Conservation (phyloP, 2,888 invertebrate species). For the Euclidia mi region DNA sequence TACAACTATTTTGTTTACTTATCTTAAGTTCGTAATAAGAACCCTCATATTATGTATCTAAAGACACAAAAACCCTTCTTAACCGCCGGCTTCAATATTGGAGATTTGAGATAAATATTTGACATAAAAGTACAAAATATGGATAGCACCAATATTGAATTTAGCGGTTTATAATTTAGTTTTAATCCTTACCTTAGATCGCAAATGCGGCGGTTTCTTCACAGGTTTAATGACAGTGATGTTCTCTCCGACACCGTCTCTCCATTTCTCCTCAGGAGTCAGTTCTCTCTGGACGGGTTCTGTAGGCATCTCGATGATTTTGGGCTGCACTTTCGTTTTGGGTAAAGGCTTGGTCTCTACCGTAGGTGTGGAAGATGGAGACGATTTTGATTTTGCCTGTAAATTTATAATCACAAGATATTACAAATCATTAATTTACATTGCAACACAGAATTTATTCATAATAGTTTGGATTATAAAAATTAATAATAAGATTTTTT, state of each 20-base stretch:
- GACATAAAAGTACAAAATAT: no score
- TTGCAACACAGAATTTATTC: no score
- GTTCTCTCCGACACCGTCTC: constrained; percentile 76
- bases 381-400: constrained; percentile 84
- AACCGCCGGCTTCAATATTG: no score
- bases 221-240: constrained; percentile 85
- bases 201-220: constrained; percentile 91
- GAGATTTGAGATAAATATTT: no score
- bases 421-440: not conserved
- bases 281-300: constrained; percentile 47
- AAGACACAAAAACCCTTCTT: no score
- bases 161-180: no score
- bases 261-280: constrained; percentile 69
- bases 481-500: no score
- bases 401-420: constrained; percentile 15
- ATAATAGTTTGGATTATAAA: no score
- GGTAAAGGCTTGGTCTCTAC: constrained; percentile 61
- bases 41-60: no score
- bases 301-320: constrained; percentile 68
- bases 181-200: constrained; percentile 88
- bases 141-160: no score
- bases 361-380: constrained; percentile 75
- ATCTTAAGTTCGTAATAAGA: no score
- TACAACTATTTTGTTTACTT: no score
- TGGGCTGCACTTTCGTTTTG: constrained; percentile 57